Evolutionary conservation across 2,888 invertebrate species (phyloP).

Genomic region (Nipponacmea schrenckii): DNA sequence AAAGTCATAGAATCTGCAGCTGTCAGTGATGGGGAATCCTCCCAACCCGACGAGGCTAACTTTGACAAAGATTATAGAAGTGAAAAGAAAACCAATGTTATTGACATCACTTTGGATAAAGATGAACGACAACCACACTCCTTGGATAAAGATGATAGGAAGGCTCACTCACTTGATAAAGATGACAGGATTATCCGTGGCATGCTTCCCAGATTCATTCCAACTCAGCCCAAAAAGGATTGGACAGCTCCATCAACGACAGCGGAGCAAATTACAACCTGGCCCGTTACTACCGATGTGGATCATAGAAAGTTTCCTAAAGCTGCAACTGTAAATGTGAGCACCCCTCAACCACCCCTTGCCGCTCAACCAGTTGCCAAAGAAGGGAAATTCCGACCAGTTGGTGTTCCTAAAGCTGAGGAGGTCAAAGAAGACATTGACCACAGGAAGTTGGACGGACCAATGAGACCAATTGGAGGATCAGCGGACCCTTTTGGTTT

Average conservation of each 20-base stretch:
- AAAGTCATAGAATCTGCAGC: neutral
- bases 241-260: neutral
- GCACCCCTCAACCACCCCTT: neutral
- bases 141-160: neutral
- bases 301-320: neutral
- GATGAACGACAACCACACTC: neutral
- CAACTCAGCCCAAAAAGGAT: neutral
- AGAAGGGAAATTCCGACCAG: neutral
- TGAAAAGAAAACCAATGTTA: neutral
- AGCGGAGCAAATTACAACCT: neutral
- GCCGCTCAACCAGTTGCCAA: neutral
- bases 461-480: neutral
- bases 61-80: neutral
- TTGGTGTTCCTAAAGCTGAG: neutral
- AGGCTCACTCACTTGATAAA: neutral
- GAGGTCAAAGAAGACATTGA: neutral
- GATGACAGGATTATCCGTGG: neutral
- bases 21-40: neutral
- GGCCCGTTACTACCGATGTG: neutral
- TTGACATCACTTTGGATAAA: neutral
- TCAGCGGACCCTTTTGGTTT: neutral
- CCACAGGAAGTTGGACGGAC: neutral
- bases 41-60: neutral
- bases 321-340: neutral
- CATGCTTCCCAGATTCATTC: neutral